These are phyloP conservation scores for Alca torda DNA, from an alignment of 2,797 vertebrate genomes.

Conservation along the genomic window DNA sequence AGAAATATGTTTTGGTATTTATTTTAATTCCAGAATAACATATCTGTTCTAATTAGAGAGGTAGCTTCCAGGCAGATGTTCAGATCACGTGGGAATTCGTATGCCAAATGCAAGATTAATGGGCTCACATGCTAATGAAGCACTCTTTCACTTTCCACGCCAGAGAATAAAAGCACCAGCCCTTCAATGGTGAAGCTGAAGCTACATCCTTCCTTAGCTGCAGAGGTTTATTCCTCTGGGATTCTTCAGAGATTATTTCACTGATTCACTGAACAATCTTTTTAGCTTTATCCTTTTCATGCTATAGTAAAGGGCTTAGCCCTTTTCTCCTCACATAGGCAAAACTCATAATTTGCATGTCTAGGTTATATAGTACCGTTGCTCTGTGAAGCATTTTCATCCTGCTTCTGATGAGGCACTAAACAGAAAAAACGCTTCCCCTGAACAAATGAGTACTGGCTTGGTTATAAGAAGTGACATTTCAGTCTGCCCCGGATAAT, in stretches of 20 bases:
- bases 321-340: neutral
- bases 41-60: slow-evolving; percentile 47
- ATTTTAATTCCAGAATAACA: slow-evolving; percentile 52
- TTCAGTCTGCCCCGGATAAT: neutral
- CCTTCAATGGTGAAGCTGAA: neutral
- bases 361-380: neutral
- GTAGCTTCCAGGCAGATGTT: slow-evolving; percentile 55
- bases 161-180: slow-evolving; percentile 23
- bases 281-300: neutral
- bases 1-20: slow-evolving; percentile 55
- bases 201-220: neutral
- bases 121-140: slow-evolving; percentile 37
- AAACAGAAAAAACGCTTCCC: neutral
- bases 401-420: neutral
- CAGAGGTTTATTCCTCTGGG: neutral
- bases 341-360: neutral
- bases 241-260: slow-evolving; percentile 12
- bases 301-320: neutral
- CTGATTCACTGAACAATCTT: neutral
- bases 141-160: neutral
- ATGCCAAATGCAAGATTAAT: slow-evolving; percentile 37
- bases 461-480: neutral
- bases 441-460: neutral
- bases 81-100: slow-evolving; percentile 10
- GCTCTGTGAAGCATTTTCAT: neutral